Evolutionary conservation across 2,113 vertebrate species (phyloP), one percentile per base, ranked within the genome.

Genomic region (Seriola aureovittata): DNA sequence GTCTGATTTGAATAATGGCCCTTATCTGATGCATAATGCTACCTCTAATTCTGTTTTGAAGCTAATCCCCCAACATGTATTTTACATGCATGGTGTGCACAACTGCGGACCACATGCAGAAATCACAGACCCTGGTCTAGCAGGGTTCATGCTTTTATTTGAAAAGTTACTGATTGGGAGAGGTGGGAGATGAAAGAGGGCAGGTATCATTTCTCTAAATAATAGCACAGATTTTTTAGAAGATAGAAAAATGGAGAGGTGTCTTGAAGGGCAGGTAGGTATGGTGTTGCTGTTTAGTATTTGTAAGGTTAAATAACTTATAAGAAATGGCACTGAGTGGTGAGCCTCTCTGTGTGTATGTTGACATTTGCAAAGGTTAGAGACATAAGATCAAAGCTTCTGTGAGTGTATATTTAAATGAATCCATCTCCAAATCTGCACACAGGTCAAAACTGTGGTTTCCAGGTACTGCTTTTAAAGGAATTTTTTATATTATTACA

Each of bases 1-100:
- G 64, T 69, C 75, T 4, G 40, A 90, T 90, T 91, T 86, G 80
- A 92, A 91, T 93, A 91, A 91, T 90, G 59, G 42, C 63, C 68
- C 73, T 82, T 80, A 88, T 88, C 85, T 85, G 75, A 81, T 87
- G 81, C 70, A 82, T 91, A 85, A 84, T 84, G 34, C 44, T 66
- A 70, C 70, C 82, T 84, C 77, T 76, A 63, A 87, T 84, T 82
- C 13, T 21, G 4, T 64, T 80, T 78, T 87, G 73, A 72, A 65
- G 65, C 54, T 78, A 75, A 82, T 87, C 76, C 77, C 81, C 40
- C 12, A 52, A 65, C 75, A 84, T 93, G 87, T 71, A 87, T 93
- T 85, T 85, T 67, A 79, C 83, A 87, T 80, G 77, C 54, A 21
- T 69, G 57, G 74, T 62, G 77, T 68, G 80, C 64, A 62, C 75